Conservation (phyloP, 37 sponge, comb jelly and placozoan species). For the Chondrilla cf. caribensis region DNA sequence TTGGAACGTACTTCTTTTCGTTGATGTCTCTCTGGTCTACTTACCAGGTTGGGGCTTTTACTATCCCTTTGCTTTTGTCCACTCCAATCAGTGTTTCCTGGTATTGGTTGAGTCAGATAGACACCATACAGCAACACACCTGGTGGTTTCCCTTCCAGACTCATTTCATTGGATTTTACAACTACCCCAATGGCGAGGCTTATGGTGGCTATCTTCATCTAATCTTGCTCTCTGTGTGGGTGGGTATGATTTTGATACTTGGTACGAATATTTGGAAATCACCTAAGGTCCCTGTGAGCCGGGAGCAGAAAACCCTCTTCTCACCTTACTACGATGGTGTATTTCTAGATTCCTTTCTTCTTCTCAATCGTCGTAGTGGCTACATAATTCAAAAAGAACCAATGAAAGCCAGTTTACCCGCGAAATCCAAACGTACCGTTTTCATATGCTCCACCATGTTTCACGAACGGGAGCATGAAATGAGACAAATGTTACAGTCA, state of each 20-base stretch:
- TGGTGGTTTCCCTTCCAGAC: neutral
- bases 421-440: constrained; percentile 28
- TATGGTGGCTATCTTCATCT: neutral
- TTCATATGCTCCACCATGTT: constrained; percentile 92
- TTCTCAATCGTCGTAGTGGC: constrained; percentile 45
- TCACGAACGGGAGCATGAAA: constrained; percentile 62
- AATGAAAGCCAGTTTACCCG: neutral
- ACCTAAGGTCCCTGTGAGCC: constrained; percentile 48
- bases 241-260: constrained; percentile 43
- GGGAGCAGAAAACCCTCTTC: constrained; percentile 64
- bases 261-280: constrained; percentile 38
- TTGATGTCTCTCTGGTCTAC: constrained; percentile 8
- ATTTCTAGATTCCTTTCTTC: constrained; percentile 66
- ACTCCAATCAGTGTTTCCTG: neutral
- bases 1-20: neutral
- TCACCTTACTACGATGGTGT: constrained; percentile 69
- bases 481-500: constrained; percentile 75
- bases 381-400: neutral
- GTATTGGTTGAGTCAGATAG: constrained; percentile 13
- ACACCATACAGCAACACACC: neutral
- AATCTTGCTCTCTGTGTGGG: constrained; percentile 39
- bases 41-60: neutral
- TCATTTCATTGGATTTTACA: neutral
- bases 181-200: neutral
- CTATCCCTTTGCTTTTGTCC: neutral